Evolutionary conservation across 2,797 vertebrate species (phyloP), one percentile per base, ranked within the genome.

Genomic region (Mormyrops attenuatus): DNA sequence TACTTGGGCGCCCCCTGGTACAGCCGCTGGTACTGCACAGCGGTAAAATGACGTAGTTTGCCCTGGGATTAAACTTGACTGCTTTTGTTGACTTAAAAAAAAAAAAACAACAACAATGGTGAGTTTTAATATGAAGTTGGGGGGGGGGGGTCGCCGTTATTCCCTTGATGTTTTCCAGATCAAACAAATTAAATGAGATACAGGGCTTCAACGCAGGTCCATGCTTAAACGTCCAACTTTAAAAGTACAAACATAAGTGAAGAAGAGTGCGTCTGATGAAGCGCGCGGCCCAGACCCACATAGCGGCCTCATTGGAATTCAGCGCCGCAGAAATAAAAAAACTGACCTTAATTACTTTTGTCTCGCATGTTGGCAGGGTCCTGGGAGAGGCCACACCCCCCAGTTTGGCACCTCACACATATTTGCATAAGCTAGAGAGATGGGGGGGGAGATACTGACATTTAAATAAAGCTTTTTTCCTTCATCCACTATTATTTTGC

Each of bases 311-410:
- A 88, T 88, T 47, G 52, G 20, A 88, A 88, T 88, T 88, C 55
- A 63, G 17, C 44, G 30, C 85, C 30, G 41, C 38, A 88, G 87
- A 47, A 66, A 88, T 88, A 66, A 88, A 88, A 26, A 87, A 88
- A 87, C 55, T 88, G 87, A 66, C 55, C 87, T 88, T 88, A 66
- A 88, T 87, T 87, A 87, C 85, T 87, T 53, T 87, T 87, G 85
- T 87, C 85, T 87, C 57, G 50, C 44, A 20, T 49, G 57, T 66
- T 88, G 87, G 57, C 57, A 66, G 57, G 87, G 87, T 66, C 57
- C 57, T 47, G 55, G 17, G 55, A 88, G 87, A 66, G 87, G 55
- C 57, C 87, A 63, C 87, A 87, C 87, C 55, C 87, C 38, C 38
- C 57, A 26, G 55, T 66, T 63, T 66, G 87, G 57, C 87, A 88